Percentiles rank a stretch among this genome's conserved stretches.
Evolutionary conservation across 2,888 invertebrate genomes (phyloP).

Genomic region (Geophilus truncorum): DNA sequence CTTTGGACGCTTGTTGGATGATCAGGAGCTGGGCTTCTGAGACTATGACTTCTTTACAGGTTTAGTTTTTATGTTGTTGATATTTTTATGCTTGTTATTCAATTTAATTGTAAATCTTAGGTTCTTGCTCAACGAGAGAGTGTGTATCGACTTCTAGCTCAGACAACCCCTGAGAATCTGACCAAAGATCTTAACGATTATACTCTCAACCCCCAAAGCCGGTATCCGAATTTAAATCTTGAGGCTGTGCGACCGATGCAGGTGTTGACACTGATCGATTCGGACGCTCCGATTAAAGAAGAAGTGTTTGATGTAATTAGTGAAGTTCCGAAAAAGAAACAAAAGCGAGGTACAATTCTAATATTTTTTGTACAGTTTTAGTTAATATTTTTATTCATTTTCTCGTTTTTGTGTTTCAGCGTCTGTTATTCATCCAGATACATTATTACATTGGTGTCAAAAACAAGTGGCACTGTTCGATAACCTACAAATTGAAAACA

Average conservation of each 20-base stretch:
- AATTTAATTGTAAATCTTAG: slow-evolving; percentile 37
- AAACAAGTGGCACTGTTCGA: slow-evolving; percentile 64
- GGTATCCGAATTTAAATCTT: slow-evolving; percentile 77
- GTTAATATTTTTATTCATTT: neutral
- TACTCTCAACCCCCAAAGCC: slow-evolving; percentile 77
- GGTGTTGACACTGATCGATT: slow-evolving; percentile 61
- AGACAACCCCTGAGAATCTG: slow-evolving; percentile 95
- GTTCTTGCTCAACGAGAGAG: slow-evolving; percentile 92
- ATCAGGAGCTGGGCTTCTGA: slow-evolving; percentile 73
- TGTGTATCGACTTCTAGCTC: slow-evolving; percentile 79
- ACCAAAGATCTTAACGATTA: slow-evolving; percentile 72
- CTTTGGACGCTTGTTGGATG: slow-evolving; percentile 94
- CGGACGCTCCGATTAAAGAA: slow-evolving; percentile 54
- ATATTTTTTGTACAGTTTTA: neutral
- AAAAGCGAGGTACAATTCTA: slow-evolving; percentile 55
- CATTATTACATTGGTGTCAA: slow-evolving; percentile 71
- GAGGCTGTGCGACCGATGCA: slow-evolving; percentile 70
- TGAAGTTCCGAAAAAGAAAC: slow-evolving; percentile 63
- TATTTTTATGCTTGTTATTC: no score
- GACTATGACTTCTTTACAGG: slow-evolving; percentile 65
- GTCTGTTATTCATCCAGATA: slow-evolving; percentile 66
- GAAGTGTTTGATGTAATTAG: slow-evolving; percentile 44
- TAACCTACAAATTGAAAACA: slow-evolving; percentile 57
- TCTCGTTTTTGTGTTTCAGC: slow-evolving; percentile 53
- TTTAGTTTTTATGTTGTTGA: no score